These are phyloP conservation scores for Agelastica alni DNA, from an alignment of 2,888 invertebrate species.

Conservation along the genomic window DNA sequence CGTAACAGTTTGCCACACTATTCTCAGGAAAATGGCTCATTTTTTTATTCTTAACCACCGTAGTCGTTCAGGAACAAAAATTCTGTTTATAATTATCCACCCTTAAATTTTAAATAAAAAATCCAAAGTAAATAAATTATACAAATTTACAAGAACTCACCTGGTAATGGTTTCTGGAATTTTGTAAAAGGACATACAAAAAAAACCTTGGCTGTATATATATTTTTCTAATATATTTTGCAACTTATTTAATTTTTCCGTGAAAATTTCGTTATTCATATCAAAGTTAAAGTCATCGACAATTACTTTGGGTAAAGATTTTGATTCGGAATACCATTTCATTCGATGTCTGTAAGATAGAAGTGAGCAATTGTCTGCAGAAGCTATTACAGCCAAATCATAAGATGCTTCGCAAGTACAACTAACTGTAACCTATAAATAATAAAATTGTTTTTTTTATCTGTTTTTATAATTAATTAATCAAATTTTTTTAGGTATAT, in stretches of 20 bases:
- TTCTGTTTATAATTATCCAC: neutral
- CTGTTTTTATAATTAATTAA: neutral
- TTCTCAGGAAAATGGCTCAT: no score
- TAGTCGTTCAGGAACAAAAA: no score
- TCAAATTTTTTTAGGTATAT: neutral
- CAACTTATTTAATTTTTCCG: constrained; percentile 42
- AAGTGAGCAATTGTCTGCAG: constrained; percentile 49
- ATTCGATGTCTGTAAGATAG: constrained; percentile 43
- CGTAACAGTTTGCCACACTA: no score
- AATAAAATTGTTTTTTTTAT: neutral
- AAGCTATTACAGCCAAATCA: constrained; percentile 36
- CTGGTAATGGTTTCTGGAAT: constrained; percentile 46
- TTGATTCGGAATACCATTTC: constrained; percentile 4
- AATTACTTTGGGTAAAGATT: neutral
- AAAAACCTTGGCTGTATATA: constrained; percentile 52
- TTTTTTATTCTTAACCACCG: no score
- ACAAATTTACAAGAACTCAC: neutral
- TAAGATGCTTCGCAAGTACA: constrained; percentile 41
- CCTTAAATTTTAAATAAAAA: neutral
- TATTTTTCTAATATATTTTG: constrained; percentile 52
- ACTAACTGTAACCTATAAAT: constrained; percentile 19
- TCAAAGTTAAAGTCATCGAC: neutral
- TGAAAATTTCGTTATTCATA: constrained; percentile 33
- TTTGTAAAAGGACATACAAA: constrained; percentile 37
- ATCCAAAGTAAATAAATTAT: neutral